Evolutionary conservation across 2,113 vertebrate genomes (phyloP).

Genomic region (Egretta garzetta): DNA sequence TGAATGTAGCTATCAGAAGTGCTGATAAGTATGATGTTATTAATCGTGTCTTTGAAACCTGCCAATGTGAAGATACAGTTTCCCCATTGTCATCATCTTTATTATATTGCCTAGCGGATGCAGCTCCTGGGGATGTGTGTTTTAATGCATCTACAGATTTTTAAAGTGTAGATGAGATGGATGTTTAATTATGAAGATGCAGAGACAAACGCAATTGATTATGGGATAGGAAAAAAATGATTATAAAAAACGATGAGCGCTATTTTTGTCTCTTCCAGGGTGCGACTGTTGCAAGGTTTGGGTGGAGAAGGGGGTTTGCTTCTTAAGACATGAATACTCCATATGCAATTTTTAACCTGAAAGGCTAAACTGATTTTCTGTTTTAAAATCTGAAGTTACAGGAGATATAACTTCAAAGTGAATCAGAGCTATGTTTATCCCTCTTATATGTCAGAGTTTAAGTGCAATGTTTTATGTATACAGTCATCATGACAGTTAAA

Average conservation of each 20-base stretch:
- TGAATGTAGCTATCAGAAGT: constrained; percentile 8
- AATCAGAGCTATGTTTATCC: constrained; percentile 75
- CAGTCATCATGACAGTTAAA: constrained; percentile 79
- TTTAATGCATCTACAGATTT: constrained; percentile 36
- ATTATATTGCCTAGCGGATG: background rate
- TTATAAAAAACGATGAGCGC: background rate
- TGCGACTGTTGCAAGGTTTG: background rate
- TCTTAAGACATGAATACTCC: constrained; percentile 14
- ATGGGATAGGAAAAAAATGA: background rate
- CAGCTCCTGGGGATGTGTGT: background rate
- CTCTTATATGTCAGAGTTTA: constrained; percentile 78
- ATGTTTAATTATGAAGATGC: constrained; percentile 62
- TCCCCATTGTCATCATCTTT: background rate
- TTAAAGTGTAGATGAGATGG: constrained; percentile 1
- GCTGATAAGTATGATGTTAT: background rate
- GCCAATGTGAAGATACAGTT: background rate
- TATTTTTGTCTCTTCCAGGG: background rate
- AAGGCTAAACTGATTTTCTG: constrained; percentile 42
- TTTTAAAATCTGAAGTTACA: constrained; percentile 57
- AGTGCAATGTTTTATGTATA: constrained; percentile 79
- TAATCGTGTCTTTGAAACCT: constrained; percentile 29
- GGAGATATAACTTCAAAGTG: constrained; percentile 70
- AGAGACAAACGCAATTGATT: constrained; percentile 24
- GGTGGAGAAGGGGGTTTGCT: background rate
- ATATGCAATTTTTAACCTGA: constrained; percentile 24